Evolutionary conservation across 2,888 invertebrate species (phyloP), one percentile per base, ranked within the genome.

Genomic region (Thereva nobilitata): DNA sequence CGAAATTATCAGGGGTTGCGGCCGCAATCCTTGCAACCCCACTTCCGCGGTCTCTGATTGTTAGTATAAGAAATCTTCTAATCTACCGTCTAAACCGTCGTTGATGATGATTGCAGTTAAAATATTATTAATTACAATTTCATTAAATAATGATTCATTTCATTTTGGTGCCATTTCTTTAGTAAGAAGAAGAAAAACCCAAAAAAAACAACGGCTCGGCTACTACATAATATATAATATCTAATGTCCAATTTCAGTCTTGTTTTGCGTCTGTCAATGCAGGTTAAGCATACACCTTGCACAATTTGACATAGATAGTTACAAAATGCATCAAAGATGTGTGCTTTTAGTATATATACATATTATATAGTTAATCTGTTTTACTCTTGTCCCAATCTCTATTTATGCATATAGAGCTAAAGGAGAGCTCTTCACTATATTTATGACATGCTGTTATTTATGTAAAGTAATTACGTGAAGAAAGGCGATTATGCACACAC

Each of bases 401-500:
- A 56, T 57, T 7, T 53, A 45, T 8, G 42, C 37, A 61, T 61
- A 61, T 49, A 41, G 49, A 61, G 50, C 50, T 42, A 12, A n/a
- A 61, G 41, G 7, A 41, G 40, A 61, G 50, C 7, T 61, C 61
- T 61, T 61, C 50, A 38, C 9, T n/a, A 9, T 50, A 50, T 40
- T 61, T 61, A 61, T 61, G 61, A 61, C 61, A 50, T 57, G 42
- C 4, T 61, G 40, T 40, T 50, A 50, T 61, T 61, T 61, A 49
- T 41, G 41, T 50, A 50, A 61, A 61, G 50, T 61, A 61, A 61
- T 61, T 61, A 61, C 50, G 40, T 35, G 50, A 50, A 61, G 61
- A 61, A 61, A 61, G 50, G 50, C 41, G 50, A 61, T 61, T 61
- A 61, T 61, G 41, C 61, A 59, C 49, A 59, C 49, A 23, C 23